Conservation (phyloP, 2,797 vertebrate species). For the Lithobates pipiens region DNA sequence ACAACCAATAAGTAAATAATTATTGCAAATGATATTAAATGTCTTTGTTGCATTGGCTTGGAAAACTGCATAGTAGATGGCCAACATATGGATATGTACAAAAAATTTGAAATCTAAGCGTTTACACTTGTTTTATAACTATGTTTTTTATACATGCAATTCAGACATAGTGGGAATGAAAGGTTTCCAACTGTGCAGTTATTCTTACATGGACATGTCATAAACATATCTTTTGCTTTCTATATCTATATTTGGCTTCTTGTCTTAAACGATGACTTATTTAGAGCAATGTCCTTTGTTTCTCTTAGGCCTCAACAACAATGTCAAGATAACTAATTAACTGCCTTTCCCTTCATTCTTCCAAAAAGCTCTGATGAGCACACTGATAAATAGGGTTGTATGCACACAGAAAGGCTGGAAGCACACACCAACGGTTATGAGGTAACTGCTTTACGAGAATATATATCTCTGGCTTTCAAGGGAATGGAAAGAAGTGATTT, state of each 20-base stretch:
- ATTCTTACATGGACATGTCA: neutral
- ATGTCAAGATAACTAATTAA: conserved; percentile 53
- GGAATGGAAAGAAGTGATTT: conserved; percentile 59
- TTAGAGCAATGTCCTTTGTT: conserved; percentile 1
- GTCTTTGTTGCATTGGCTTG: too few species aligned
- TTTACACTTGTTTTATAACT: too few species aligned
- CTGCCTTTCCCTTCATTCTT: conserved; percentile 28
- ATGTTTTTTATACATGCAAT: too few species aligned
- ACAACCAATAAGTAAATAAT: too few species aligned
- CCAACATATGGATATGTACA: too few species aligned
- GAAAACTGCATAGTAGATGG: too few species aligned
- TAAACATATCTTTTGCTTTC: neutral
- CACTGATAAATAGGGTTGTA: conserved; percentile 51
- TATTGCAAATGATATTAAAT: too few species aligned
- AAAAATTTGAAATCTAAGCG: too few species aligned
- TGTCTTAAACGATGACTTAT: neutral
- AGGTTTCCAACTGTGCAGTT: too few species aligned
- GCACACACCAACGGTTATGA: conserved; percentile 49
- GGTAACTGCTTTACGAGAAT: conserved; percentile 54
- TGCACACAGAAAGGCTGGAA: conserved; percentile 51
- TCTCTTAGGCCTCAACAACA: conserved; percentile 21
- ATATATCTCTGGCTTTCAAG: conserved; percentile 59
- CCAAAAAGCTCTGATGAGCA: conserved; percentile 33
- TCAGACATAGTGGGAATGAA: too few species aligned
- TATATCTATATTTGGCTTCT: neutral